Base-by-base conservation (phyloP, 1,140 invertebrate genomes). In the Drosophila miranda region DNA sequence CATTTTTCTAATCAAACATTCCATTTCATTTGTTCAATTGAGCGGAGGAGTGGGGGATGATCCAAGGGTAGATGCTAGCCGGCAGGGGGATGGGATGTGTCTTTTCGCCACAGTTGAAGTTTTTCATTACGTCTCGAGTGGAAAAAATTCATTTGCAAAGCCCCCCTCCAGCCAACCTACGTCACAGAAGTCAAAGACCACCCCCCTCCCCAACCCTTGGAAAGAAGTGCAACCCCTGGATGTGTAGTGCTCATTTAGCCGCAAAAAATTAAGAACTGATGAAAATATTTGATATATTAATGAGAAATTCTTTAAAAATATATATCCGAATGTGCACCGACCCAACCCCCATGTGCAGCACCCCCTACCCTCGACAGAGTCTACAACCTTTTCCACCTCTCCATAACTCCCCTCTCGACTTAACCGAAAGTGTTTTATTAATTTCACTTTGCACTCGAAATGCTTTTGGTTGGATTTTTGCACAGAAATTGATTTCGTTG, bases 1-100 rank as follows among this genome's bases (percentile, higher is more conserved):
- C 82, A 87, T 86, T 86, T 86, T 86, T 86, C 82, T 86, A 86
- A 86, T 86, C 82, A 86, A 86, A 86, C 82, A 86, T 87, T 86
- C 78, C 82, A 86, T 87, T 86, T 86, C 77, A 86, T 80, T 84
- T 80, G 80, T 45, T 49, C 66, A 56, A 54, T 63, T 43, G 49
- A 42, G 43, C 42, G 44, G 34, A 16, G 49, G 42, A 42, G 57
- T 3, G 34, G 52, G 50, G 23, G 13, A 21, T 38, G 49, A 51
- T 34, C 66, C 26, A 14, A 13, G 66, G 63, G 66, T 68, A 52
- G 66, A 60, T 52, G 4, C 34, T 13, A 5, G 11, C 11, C 11
- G 34, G 11, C 11, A 38, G 34, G 34, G 34, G 30, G 30, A 34
- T 34, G 30, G 9, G 34, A 38, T 38, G 14, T 56, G 53, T 30